phyloP scores from a whole-genome alignment of 2,113 vertebrate genomes.

The Pelecanoides urinatrix region DNA sequence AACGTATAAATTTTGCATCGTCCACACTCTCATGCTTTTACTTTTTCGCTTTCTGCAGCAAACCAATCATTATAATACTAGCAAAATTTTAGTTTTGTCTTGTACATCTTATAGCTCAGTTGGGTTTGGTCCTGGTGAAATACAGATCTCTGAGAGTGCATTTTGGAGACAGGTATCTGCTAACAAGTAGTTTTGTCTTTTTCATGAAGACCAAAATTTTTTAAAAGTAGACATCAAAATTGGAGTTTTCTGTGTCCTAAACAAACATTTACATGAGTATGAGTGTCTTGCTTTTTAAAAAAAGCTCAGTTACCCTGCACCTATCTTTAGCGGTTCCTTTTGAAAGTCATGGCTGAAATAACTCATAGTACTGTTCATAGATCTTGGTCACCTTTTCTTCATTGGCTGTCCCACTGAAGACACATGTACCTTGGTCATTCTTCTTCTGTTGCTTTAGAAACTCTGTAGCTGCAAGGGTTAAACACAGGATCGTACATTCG shows the following conservation, averaged over 20 bases:
- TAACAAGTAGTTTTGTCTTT: not conserved
- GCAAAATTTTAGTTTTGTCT: not conserved
- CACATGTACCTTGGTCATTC: not conserved
- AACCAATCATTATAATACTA: not conserved
- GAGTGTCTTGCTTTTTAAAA: not conserved
- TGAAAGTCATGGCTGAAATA: not conserved
- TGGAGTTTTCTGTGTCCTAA: not conserved
- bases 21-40: not conserved
- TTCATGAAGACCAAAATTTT: not conserved
- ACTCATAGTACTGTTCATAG: not conserved
- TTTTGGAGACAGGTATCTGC: not conserved
- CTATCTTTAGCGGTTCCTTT: not conserved
- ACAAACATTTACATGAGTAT: not conserved
- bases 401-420: not conserved
- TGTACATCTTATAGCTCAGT: not conserved
- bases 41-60: conserved; percentile 11
- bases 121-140: not conserved
- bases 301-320: not conserved
- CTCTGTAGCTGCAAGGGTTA: not conserved
- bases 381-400: not conserved
- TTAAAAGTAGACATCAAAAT: not conserved
- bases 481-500: not conserved
- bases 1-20: not conserved
- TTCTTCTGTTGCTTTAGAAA: not conserved
- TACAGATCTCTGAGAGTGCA: not conserved